Conservation (phyloP, 2,888 invertebrate genomes). For the Hanleya hanleyi region DNA sequence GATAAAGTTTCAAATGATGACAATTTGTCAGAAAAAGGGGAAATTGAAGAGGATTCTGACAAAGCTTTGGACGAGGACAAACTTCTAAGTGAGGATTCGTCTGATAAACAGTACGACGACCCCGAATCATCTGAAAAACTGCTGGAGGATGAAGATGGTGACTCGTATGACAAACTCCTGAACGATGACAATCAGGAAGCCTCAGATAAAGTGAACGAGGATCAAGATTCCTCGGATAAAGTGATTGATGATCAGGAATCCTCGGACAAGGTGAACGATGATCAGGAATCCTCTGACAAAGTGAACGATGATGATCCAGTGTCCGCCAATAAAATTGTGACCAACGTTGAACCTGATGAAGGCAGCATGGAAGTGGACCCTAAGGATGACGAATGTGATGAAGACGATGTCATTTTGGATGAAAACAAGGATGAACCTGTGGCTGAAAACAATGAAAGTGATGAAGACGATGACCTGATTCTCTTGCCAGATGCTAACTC, state of each 20-base stretch:
- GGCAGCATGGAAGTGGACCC: too few relatives aligned
- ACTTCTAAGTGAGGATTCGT: not conserved
- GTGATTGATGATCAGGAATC: too few relatives aligned
- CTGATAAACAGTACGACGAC: not conserved
- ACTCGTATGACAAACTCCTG: too few relatives aligned
- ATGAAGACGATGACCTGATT: constrained; percentile 6
- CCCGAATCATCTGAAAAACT: not conserved
- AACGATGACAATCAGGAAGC: not conserved
- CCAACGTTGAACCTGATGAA: too few relatives aligned
- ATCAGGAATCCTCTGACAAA: too few relatives aligned
- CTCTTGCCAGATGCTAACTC: constrained; percentile 2
- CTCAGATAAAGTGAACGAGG: not conserved
- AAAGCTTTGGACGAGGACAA: not conserved
- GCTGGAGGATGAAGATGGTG: not conserved
- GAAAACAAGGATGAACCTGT: not conserved
- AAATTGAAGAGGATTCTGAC: not conserved
- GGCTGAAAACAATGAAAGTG: not conserved
- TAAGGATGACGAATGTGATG: too few relatives aligned
- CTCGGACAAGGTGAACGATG: too few relatives aligned
- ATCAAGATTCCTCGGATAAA: too few relatives aligned
- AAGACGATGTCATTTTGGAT: constrained; percentile 20
- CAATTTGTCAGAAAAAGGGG: not conserved
- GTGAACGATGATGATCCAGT: too few relatives aligned
- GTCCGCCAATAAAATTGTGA: too few relatives aligned
- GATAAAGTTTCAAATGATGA: not conserved